A percentile compares a stretch with the other conserved stretches of the same genome.
Conservation (phyloP, 2,113 vertebrate genomes). For the Psettodes erumei region DNA sequence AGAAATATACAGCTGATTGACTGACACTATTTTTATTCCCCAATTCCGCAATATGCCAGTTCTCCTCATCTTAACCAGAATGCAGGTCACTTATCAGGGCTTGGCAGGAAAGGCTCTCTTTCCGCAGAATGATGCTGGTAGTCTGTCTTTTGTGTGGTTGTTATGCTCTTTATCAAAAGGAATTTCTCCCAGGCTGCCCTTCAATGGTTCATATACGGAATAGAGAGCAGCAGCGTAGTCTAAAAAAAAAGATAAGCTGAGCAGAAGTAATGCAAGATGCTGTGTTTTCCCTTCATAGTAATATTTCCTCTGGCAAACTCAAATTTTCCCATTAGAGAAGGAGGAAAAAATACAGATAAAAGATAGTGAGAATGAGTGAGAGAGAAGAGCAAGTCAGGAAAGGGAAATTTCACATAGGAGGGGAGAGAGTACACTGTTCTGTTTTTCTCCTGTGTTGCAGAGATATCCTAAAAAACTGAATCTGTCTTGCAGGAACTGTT, state of each 20-base stretch:
- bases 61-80: constrained; percentile 26
- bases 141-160: constrained; percentile 64
- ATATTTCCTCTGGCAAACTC: constrained; percentile 56
- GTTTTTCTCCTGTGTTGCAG: constrained; percentile 19
- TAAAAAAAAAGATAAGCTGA: constrained; percentile 67
- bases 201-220: constrained; percentile 58
- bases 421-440: background rate
- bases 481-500: background rate
- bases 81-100: constrained; percentile 15
- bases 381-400: constrained; percentile 9
- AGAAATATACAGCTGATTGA: background rate
- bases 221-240: constrained; percentile 46
- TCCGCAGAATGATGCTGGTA: constrained; percentile 23
- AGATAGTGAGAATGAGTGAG: constrained; percentile 23
- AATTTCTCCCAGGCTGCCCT: constrained; percentile 66
- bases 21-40: constrained; percentile 12
- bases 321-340: constrained; percentile 44
- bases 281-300: constrained; percentile 55
- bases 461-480: constrained; percentile 12
- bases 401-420: constrained; percentile 9
- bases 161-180: constrained; percentile 61
- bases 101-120: constrained; percentile 34
- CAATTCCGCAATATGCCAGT: background rate
- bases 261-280: constrained; percentile 67
- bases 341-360: constrained; percentile 17